Evolutionary conservation across 2,113 vertebrate species (phyloP).

Genomic region (Dunckerocampus dactyliophorus): DNA sequence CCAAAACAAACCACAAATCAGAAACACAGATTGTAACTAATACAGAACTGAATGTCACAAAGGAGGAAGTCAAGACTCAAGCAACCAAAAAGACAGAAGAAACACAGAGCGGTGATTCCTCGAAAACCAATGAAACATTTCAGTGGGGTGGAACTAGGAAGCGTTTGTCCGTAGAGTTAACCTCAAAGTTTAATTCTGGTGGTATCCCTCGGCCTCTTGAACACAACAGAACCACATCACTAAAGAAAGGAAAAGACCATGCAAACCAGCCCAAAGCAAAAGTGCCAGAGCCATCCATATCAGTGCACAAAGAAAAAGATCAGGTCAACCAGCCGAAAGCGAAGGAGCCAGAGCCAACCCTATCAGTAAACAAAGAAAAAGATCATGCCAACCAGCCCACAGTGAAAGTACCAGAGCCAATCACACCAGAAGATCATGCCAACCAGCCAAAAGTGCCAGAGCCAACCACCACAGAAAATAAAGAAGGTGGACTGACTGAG

Average conservation of each 20-base stretch:
- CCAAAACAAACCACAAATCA: slow-evolving; percentile 24
- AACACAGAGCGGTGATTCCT: slow-evolving; percentile 1
- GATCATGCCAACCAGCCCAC: slow-evolving; percentile 1
- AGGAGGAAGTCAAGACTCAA: slow-evolving; percentile 8
- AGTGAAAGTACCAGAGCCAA: neutral
- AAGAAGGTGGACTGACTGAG: slow-evolving; percentile 21
- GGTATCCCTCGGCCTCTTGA: slow-evolving; percentile 6
- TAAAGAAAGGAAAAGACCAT: slow-evolving; percentile 8
- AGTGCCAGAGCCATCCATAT: neutral
- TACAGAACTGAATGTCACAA: slow-evolving; percentile 7
- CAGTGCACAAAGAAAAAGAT: slow-evolving; percentile 4
- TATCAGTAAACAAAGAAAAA: slow-evolving; percentile 12
- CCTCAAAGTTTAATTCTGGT: slow-evolving; percentile 62
- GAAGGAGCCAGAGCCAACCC: neutral
- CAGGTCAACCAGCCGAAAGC: slow-evolving; percentile 5
- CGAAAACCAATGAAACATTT: neutral
- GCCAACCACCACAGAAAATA: slow-evolving; percentile 16
- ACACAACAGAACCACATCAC: neutral
- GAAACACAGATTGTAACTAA: neutral
- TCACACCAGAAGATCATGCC: neutral
- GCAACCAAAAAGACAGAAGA: slow-evolving; percentile 22
- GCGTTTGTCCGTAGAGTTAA: slow-evolving; percentile 59
- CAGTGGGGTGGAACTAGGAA: slow-evolving; percentile 40
- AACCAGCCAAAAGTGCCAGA: too few species aligned
- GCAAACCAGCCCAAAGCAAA: slow-evolving; percentile 4